Base-by-base conservation (phyloP, 2,113 vertebrate genomes). In the Rhombomys opimus region DNA sequence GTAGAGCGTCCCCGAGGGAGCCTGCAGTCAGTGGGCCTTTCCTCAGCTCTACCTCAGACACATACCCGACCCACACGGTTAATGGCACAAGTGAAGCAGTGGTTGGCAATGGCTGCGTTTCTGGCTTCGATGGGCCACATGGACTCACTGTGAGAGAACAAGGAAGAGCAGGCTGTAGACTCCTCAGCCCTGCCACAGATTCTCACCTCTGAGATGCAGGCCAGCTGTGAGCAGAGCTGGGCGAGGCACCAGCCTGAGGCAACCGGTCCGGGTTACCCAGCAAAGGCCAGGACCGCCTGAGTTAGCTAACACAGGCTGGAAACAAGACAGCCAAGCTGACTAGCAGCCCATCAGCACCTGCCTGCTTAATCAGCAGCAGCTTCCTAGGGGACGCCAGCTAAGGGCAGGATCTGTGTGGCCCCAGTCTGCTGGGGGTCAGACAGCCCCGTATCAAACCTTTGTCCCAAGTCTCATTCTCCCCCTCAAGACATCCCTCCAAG, bases 1-100 rank as follows among this genome's bases (percentile, higher is more conserved):
- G n/a, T 6, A 22, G 10, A 4, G 0, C 2, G 15, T 27, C n/a
- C 59, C 81, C 15, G 59, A 23, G 20, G 30, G 0, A 52, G 54
- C 32, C 68, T 59, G 23, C 32, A 2, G 76, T 17, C 7, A 3
- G 23, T 22, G 1, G 18, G 17, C 38, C 67, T 35, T 35, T 30
- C 25, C 32, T 41, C 17, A 20, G 32, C 12, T 15, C 5, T 25
- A 46, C 57, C 12, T 9, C 10, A 0, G 63, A n/a, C 72, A 98
- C 99, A 70, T 92, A 99, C 99, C 89, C 98, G 99, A 82, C 99
- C 99, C 0, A 99, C 99, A 0, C 99, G 99, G 98, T 99, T 99
- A 98, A 99, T 99, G 90, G 99, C 98, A 41, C 99, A 99, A 0
- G 99, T 99, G 90, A 99, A 99, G 95, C 99, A 99, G 98, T 99